Evolutionary conservation across 2,797 vertebrate genomes (phyloP).

Genomic region (Decapterus maruadsi): DNA sequence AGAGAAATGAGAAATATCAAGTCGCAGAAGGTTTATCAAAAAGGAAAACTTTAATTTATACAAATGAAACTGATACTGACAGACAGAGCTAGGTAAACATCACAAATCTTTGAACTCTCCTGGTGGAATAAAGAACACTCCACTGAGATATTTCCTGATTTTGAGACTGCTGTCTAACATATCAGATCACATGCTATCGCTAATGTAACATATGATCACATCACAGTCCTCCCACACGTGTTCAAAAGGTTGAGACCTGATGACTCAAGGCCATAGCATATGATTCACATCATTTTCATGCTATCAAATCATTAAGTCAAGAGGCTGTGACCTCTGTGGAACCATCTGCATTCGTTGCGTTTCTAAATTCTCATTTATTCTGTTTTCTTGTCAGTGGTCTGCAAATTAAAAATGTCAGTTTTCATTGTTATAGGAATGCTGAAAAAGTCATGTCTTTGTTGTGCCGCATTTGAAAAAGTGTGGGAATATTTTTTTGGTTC

Average conservation of each 20-base stretch:
- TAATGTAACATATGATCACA: background rate
- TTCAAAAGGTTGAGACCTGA: slow-evolving; percentile 5
- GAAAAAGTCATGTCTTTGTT: background rate
- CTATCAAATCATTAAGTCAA: slow-evolving; percentile 2
- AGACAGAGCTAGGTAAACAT: background rate
- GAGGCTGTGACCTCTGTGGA: background rate
- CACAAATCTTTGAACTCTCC: background rate
- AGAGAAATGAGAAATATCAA: background rate
- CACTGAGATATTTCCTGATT: slow-evolving; percentile 6
- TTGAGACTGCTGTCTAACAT: background rate
- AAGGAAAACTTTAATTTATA: background rate
- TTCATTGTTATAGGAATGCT: slow-evolving; percentile 5
- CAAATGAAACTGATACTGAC: background rate
- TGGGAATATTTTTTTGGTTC: slow-evolving; percentile 33
- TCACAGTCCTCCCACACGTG: slow-evolving; percentile 4
- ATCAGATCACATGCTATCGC: background rate
- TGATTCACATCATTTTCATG: slow-evolving; percentile 14
- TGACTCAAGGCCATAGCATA: background rate
- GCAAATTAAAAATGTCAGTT: slow-evolving; percentile 16
- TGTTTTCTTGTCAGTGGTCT: slow-evolving; percentile 9
- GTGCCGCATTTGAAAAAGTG: slow-evolving; percentile 25
- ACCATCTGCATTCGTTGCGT: slow-evolving; percentile 25
- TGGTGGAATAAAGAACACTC: background rate
- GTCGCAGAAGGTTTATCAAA: background rate
- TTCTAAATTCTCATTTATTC: slow-evolving; percentile 9